phyloP scores from a whole-genome alignment of 2,113 vertebrate species.

The Oreochromis tanganicae region DNA sequence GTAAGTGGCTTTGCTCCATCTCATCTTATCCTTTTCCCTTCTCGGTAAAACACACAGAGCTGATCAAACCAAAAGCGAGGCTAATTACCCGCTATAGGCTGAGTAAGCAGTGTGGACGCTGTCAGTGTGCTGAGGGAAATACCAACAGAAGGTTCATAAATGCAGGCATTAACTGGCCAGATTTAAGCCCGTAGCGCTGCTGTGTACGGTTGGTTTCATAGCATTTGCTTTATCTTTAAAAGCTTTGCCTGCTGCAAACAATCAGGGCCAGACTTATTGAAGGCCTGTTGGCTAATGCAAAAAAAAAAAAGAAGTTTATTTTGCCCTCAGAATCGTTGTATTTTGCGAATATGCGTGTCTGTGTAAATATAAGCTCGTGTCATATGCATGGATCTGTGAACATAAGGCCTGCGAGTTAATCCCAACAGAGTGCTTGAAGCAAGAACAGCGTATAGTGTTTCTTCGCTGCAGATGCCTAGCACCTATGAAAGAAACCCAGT shows the following conservation, averaged over 20 bases:
- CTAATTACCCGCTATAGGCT: slow-evolving; percentile 60
- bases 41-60: slow-evolving; percentile 13
- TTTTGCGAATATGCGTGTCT: background rate
- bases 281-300: background rate
- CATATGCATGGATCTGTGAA: background rate
- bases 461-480: background rate
- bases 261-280: slow-evolving; percentile 15
- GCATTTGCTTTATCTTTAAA: slow-evolving; percentile 49
- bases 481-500: slow-evolving; percentile 5
- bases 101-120: slow-evolving; percentile 50
- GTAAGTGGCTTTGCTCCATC: slow-evolving; percentile 12
- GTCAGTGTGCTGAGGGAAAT: slow-evolving; percentile 49
- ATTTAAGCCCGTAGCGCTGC: slow-evolving; percentile 50
- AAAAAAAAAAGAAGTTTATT: background rate
- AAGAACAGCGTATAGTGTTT: background rate
- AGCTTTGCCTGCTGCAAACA: slow-evolving; percentile 26
- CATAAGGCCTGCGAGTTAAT: background rate
- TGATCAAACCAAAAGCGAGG: slow-evolving; percentile 33
- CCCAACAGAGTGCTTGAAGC: background rate
- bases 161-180: slow-evolving; percentile 46
- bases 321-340: background rate
- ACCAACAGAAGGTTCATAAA: slow-evolving; percentile 61
- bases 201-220: background rate
- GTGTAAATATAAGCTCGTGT: background rate
- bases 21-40: slow-evolving; percentile 7